Base-by-base conservation (phyloP, 2,888 invertebrate species). In the Galeopsomyia nigrocyanea region DNA sequence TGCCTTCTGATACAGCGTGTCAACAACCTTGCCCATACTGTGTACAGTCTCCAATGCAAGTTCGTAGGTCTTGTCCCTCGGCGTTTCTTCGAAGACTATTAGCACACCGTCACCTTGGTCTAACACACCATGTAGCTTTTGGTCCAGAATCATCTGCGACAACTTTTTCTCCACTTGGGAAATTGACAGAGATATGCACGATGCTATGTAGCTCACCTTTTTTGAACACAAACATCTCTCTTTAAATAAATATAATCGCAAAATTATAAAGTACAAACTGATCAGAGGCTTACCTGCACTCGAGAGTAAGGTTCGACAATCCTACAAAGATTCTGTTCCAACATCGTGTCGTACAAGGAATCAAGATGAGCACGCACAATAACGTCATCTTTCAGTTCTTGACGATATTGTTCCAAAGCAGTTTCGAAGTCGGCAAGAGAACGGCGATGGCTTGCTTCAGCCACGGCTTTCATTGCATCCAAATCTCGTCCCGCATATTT, bases 121-220 rank as follows among this genome's bases (percentile, higher is more conserved):
- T 79, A 99, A 90, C 80, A 99, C 99, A 22, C 99, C 98, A 88
- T 94, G 92, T 80, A 99, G 93, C 88, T 99, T 99, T 84, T 97
- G 96, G 88, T 99, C 99, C 86, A 99, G 89, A 85, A 99, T 99
- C 99, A 99, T 99, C 88, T 99, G 99, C 63, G 99, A 99, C 73
- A 99, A 89, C 88, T 99, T 99, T 88, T 98, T 97, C 88, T 99
- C 99, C 66, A 99, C 99, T 88, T 94, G 91, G 60, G 93, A 89
- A 91, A 95, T 92, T 14, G 96, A 94, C 75, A 98, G 89, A 81
- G 95, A 94, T 88, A 98, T 98, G 80, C 94, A 92, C 79, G 93
- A 92, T 31, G 98, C 96, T 79, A 98, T 94, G 87, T 97, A 96
- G 77, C 95, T 92, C 9, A 95, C 94, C 84, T 86, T 67, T 58